Evolutionary conservation across 2,888 invertebrate species (phyloP).

Genomic region (Scaptomyza reducta): DNA sequence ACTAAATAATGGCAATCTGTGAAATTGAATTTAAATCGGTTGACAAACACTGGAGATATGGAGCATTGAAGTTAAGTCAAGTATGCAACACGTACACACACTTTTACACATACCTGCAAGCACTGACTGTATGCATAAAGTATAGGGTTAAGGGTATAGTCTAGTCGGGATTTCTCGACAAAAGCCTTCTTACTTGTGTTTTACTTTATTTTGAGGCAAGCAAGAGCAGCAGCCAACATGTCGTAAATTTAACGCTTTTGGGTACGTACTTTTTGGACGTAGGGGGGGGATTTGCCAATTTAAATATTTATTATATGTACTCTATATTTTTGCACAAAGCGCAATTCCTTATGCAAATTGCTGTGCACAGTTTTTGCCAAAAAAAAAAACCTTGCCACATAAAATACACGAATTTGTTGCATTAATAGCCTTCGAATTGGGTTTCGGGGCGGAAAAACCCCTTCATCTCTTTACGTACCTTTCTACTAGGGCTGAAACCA

Average conservation of each 20-base stretch:
- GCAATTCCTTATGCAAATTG: slow-evolving; percentile 72
- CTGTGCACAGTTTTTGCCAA: slow-evolving; percentile 25
- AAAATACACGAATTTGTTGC: slow-evolving; percentile 58
- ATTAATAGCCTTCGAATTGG: slow-evolving; percentile 45
- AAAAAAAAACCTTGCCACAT: slow-evolving; percentile 27
- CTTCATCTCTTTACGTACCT: not conserved
- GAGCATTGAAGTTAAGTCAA: too few relatives aligned
- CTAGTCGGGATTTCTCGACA: too few relatives aligned
- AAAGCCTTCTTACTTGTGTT: too few relatives aligned
- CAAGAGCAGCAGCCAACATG: slow-evolving; percentile 21
- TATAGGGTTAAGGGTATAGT: too few relatives aligned
- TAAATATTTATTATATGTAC: slow-evolving; percentile 72
- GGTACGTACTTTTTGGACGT: slow-evolving; percentile 38
- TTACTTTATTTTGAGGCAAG: too few relatives aligned
- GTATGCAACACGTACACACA: too few relatives aligned
- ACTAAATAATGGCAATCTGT: too few relatives aligned
- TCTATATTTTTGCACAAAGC: slow-evolving; percentile 49
- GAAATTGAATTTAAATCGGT: too few relatives aligned
- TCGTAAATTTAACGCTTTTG: slow-evolving; percentile 80
- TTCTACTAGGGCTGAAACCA: too few relatives aligned
- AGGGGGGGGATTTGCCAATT: slow-evolving; percentile 35
- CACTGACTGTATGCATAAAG: too few relatives aligned
- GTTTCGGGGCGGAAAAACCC: not conserved
- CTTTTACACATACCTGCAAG: too few relatives aligned
- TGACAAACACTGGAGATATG: too few relatives aligned